Base-by-base conservation (phyloP, 2,113 vertebrate species). In the Ptilorrhoa leucosticta region DNA sequence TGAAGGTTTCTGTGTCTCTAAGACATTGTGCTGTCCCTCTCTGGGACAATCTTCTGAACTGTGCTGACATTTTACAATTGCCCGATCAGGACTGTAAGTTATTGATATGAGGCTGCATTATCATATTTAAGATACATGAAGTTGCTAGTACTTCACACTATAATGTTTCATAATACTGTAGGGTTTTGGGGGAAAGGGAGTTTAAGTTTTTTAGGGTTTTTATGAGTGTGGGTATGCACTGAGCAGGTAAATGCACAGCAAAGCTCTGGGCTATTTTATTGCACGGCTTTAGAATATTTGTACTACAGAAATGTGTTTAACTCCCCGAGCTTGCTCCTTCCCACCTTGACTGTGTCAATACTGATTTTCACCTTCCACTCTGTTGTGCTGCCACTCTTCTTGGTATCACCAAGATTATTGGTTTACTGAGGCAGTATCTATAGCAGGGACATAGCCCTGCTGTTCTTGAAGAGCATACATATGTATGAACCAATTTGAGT, bases 121-220 rank as follows among this genome's bases (percentile, higher is more conserved):
- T 31, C 11, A 50, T 57, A 66, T 83, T 73, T 66, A 78, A 78
- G 30, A 58, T 16, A 7, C 15, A 13, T 40, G 39, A 87, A 58
- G 15, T 76, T 88, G 26, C 9, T 15, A 37, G n/a, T 28, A n/a
- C 19, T 70, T 87, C 26, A 30, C 23, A 37, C 5, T 11, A 7
- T 14, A 37, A 7, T 13, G 39, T 53, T 70, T 87, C 37, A 23
- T 40, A 28, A 28, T 31, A 16, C 6, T 28, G 13, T 12, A 69
- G 5, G 6, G 6, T 61, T 26, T 89, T 57, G 19, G 37, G 15
- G 37, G 11, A 37, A 40, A 77, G 45, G 7, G 26, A 68, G 6
- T 68, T 45, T 20, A 42, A n/a, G 4, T 3, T 31, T 24, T 77
- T 17, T 8, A 1, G 2, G 7, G 1, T 5, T 14, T 53, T 54